Evolutionary conservation across 1,140 invertebrate genomes (phyloP).

Genomic region (Drosophila lacertosa): DNA sequence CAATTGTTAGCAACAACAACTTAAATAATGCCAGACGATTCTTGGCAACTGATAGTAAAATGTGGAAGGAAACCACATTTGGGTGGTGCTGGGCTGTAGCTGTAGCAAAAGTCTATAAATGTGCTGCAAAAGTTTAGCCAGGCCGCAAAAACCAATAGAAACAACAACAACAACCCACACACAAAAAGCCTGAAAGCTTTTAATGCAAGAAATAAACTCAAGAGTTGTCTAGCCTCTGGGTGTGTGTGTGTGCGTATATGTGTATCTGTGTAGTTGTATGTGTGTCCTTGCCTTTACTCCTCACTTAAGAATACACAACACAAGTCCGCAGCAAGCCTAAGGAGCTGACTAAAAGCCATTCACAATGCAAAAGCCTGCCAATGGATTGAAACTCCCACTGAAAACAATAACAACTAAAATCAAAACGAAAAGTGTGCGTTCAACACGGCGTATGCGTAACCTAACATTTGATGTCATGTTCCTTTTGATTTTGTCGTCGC

Average conservation of each 20-base stretch:
- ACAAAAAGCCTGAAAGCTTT: conserved; percentile 59
- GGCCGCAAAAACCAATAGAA: conserved; percentile 59
- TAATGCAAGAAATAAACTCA: conserved; percentile 66
- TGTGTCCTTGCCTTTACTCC: conserved; percentile 24
- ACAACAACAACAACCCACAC: conserved; percentile 36
- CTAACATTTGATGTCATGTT: conserved; percentile 49
- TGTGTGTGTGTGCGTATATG: no score
- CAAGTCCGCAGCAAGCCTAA: not conserved
- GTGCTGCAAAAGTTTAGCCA: conserved; percentile 62
- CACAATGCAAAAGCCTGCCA: conserved; percentile 36
- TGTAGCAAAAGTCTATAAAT: conserved; percentile 66
- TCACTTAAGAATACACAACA: conserved; percentile 9
- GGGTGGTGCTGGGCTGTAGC: conserved; percentile 20
- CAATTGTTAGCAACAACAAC: conserved; percentile 35
- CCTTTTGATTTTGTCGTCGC: conserved; percentile 29
- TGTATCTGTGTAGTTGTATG: no score
- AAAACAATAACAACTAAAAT: conserved; percentile 23
- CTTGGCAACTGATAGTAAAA: conserved; percentile 44
- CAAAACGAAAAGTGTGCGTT: conserved; percentile 33
- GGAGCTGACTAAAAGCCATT: conserved; percentile 25
- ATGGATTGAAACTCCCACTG: conserved; percentile 66
- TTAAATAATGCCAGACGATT: conserved; percentile 44
- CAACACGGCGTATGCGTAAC: conserved; percentile 76
- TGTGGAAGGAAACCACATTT: conserved; percentile 32
- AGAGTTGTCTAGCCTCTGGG: conserved; percentile 44